Evolutionary conservation across 2,888 invertebrate species (phyloP).

Genomic region (Tetragonisca angustula): DNA sequence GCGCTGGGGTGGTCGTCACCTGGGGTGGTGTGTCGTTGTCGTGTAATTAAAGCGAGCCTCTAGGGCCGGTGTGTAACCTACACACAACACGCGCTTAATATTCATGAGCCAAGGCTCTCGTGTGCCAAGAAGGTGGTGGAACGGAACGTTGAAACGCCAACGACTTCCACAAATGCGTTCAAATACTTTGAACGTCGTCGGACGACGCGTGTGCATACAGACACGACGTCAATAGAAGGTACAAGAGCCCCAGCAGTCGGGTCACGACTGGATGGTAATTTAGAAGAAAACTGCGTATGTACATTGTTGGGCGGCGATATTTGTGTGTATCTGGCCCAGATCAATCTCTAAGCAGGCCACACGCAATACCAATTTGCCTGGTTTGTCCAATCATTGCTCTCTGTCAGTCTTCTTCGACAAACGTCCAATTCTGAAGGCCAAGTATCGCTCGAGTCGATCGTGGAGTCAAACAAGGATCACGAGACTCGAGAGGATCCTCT

Average conservation of each 20-base stretch:
- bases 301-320: constrained; percentile 57
- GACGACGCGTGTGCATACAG: not conserved
- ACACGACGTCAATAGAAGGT: not conserved
- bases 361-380: constrained; percentile 75
- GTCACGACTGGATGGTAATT: constrained; percentile 52
- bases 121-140: not conserved
- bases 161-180: constrained; percentile 17
- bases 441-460: not conserved
- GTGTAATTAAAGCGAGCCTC: constrained; percentile 49
- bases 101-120: constrained; percentile 57
- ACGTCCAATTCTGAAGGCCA: too few relatives aligned
- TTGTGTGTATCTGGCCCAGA: constrained; percentile 83
- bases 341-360: constrained; percentile 78
- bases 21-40: not conserved
- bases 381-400: constrained; percentile 12
- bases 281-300: constrained; percentile 70
- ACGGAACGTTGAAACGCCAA: constrained; percentile 26
- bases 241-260: not conserved
- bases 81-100: constrained; percentile 50
- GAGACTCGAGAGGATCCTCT: not conserved
- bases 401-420: not conserved
- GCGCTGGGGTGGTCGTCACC: not conserved
- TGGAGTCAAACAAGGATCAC: too few relatives aligned
- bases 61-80: not conserved
- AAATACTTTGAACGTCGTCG: not conserved